Conservation (phyloP, 1,140 invertebrate species). For the Micrasema minimum region DNA sequence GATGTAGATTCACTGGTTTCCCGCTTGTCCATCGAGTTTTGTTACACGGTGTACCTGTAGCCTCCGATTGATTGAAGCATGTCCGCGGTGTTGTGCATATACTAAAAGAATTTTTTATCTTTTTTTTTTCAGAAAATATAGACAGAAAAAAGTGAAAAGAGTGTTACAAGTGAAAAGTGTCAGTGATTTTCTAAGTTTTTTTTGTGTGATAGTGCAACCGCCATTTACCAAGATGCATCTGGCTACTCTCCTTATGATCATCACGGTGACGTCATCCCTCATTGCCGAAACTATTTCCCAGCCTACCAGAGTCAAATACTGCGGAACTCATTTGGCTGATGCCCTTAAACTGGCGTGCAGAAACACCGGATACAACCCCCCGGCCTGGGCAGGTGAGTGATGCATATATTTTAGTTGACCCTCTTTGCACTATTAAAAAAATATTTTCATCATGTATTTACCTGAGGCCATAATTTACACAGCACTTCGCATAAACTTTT, state of each 20-base stretch:
- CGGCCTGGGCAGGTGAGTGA: conserved; percentile 42
- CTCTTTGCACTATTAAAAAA: too few relatives aligned
- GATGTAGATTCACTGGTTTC: too few relatives aligned
- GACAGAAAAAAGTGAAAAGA: not conserved
- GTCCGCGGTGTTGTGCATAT: not conserved
- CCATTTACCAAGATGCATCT: conserved; percentile 30
- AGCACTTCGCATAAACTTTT: too few relatives aligned
- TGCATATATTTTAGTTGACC: too few relatives aligned
- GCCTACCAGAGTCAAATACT: conserved; percentile 35
- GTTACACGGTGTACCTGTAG: too few relatives aligned
- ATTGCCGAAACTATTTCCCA: conserved; percentile 10
- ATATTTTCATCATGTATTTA: too few relatives aligned
- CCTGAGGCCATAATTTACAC: too few relatives aligned
- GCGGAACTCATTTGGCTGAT: conserved; percentile 41
- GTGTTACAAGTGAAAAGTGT: not conserved
- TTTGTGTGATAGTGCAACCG: not conserved
- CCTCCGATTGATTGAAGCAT: not conserved
- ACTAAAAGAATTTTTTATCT: not conserved
- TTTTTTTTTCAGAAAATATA: too few relatives aligned
- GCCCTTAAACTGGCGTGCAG: conserved; percentile 42
- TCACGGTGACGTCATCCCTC: conserved; percentile 15
- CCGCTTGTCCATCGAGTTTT: too few relatives aligned
- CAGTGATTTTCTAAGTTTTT: too few relatives aligned
- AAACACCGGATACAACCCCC: conserved; percentile 41
- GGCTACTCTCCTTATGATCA: not conserved